Percentiles rank a stretch among this genome's conserved stretches.
These are phyloP conservation scores for Antechinus stuartii DNA, from an alignment of 2,113 vertebrate genomes.

Conservation along the genomic window DNA sequence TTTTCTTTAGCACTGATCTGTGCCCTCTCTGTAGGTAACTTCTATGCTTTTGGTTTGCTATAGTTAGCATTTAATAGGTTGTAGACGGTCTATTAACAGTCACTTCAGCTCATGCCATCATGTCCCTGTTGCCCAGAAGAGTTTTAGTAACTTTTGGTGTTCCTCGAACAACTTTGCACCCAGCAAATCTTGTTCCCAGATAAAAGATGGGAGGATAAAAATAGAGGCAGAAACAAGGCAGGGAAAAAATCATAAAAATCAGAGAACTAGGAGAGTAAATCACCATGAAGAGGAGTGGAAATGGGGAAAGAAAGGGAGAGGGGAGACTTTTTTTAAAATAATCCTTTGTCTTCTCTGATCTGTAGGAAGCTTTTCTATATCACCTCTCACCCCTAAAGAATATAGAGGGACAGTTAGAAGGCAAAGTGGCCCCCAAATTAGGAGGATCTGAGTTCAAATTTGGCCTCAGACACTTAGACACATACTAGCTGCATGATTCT, in stretches of 20 bases:
- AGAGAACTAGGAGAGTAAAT: neutral
- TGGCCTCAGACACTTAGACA: no score
- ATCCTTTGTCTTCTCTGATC: no score
- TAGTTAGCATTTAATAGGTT: neutral
- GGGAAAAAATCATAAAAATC: neutral
- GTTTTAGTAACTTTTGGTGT: neutral
- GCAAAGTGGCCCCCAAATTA: no score
- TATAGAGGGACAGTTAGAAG: no score
- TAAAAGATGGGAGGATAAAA: neutral
- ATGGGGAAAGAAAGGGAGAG: neutral
- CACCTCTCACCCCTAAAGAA: no score
- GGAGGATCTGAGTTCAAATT: no score
- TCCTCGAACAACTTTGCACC: neutral
- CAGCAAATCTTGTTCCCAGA: neutral
- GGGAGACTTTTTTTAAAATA: no score
- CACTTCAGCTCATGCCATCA: neutral
- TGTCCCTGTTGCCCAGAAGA: slow-evolving; percentile 16
- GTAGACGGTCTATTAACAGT: neutral
- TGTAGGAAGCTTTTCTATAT: no score
- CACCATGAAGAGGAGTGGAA: neutral
- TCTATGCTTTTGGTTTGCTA: neutral
- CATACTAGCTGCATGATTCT: no score
- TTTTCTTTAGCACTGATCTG: neutral
- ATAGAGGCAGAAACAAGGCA: neutral
- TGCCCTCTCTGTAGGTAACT: neutral